Conservation (phyloP, 2,797 vertebrate species). For the Cirrhinus molitorella region DNA sequence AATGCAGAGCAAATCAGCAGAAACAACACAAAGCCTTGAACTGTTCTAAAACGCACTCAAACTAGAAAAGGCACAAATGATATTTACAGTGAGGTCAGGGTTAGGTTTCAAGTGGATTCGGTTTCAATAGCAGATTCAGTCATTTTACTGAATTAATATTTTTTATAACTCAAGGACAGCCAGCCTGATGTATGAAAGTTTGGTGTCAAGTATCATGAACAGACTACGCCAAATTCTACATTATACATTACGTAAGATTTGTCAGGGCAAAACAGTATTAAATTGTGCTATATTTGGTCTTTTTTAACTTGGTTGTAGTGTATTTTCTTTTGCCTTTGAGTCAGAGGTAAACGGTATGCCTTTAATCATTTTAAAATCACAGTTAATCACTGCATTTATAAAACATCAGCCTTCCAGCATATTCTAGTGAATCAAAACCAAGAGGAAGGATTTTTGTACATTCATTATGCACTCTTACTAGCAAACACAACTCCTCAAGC, state of each 20-base stretch:
- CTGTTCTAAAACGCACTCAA: constrained; percentile 23
- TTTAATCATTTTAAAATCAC: neutral
- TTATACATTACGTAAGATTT: neutral
- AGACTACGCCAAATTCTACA: neutral
- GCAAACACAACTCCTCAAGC: neutral
- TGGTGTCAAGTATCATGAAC: neutral
- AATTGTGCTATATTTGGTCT: neutral
- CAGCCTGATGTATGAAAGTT: neutral
- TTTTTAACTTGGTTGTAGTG: neutral
- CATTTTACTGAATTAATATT: constrained; percentile 20
- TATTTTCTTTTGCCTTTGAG: neutral
- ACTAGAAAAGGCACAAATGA: constrained; percentile 54
- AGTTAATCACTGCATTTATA: neutral
- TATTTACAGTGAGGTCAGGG: constrained; percentile 56
- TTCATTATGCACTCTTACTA: neutral
- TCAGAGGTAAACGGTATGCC: neutral
- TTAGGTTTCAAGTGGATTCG: constrained; percentile 24
- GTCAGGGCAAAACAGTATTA: neutral
- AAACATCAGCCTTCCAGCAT: neutral
- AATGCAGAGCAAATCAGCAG: constrained; percentile 35
- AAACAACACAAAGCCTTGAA: constrained; percentile 12
- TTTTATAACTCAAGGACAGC: neutral
- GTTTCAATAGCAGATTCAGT: neutral
- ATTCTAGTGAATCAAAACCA: neutral
- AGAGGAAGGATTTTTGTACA: constrained; percentile 1